Conservation (phyloP, 2,888 invertebrate species). For the Amorpha juglandis region DNA sequence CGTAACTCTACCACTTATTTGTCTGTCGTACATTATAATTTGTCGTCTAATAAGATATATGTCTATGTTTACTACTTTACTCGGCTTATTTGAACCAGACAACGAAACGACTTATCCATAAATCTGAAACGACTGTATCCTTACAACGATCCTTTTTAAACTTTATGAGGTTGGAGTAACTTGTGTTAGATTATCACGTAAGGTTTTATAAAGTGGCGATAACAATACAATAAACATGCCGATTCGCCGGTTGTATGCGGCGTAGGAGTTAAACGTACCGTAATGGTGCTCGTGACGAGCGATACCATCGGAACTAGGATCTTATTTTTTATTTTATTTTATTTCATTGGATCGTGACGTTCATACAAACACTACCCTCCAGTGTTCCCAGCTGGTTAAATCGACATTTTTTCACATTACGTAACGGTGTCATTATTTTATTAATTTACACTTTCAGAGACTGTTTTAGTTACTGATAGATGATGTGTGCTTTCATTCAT, state of each 20-base stretch:
- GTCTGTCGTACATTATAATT: too few relatives aligned
- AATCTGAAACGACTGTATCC: conserved; percentile 20
- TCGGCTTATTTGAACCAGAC: not conserved
- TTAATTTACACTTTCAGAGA: not conserved
- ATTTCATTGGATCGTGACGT: conserved; percentile 65
- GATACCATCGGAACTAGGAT: conserved; percentile 57
- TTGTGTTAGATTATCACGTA: conserved; percentile 25
- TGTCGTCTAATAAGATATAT: not conserved
- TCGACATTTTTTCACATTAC: conserved; percentile 45
- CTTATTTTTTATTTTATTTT: too few relatives aligned
- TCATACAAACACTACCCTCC: conserved; percentile 42
- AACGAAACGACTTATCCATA: conserved; percentile 11
- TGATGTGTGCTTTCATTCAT: too few relatives aligned
- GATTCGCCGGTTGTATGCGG: conserved; percentile 42
- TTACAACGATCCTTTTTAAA: conserved; percentile 19
- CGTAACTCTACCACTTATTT: too few relatives aligned
- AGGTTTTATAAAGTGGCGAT: conserved; percentile 40
- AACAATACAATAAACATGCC: conserved; percentile 47
- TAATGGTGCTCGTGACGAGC: conserved; percentile 55
- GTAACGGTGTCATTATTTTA: conserved; percentile 36
- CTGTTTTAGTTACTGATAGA: too few relatives aligned
- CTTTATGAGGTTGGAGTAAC: conserved; percentile 13
- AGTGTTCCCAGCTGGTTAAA: conserved; percentile 34
- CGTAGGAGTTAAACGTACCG: conserved; percentile 44
- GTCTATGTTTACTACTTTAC: not conserved